A percentile compares a stretch with the other conserved stretches of the same genome.
Evolutionary conservation across 1,140 invertebrate species (phyloP).

Genomic region (Solenopsis invicta): DNA sequence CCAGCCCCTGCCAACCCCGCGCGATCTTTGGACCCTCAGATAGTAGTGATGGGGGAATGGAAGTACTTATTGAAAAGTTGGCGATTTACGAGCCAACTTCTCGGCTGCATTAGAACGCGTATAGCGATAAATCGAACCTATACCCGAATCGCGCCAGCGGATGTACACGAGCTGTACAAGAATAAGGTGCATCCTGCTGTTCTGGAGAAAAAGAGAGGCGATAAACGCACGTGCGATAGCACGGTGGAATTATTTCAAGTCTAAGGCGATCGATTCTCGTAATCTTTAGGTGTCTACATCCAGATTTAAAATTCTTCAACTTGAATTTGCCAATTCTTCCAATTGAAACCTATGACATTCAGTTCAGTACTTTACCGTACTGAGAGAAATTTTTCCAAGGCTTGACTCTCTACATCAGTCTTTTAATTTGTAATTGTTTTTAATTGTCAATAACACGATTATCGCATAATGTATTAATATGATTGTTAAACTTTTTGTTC

Average conservation of each 20-base stretch:
- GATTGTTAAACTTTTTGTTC: neutral
- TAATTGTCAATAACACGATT: neutral
- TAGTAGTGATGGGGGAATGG: constrained; percentile 56
- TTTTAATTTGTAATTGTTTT: neutral
- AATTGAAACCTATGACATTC: neutral
- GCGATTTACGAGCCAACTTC: constrained; percentile 67
- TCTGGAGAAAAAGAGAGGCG: constrained; percentile 36
- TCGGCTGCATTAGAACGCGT: constrained; percentile 55
- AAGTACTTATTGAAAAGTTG: constrained; percentile 71
- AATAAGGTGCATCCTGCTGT: constrained; percentile 55
- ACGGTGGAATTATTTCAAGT: constrained; percentile 29
- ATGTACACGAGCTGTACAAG: constrained; percentile 62
- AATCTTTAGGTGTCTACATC: neutral
- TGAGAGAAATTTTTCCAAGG: neutral
- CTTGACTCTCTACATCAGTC: neutral
- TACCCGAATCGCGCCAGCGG: constrained; percentile 43
- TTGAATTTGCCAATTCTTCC: neutral
- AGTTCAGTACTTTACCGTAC: neutral
- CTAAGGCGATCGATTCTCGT: neutral
- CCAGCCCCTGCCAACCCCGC: neutral
- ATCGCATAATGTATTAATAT: neutral
- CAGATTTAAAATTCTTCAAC: constrained; percentile 9
- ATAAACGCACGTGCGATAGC: constrained; percentile 31
- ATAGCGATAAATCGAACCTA: constrained; percentile 66
- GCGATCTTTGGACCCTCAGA: constrained; percentile 48